Percentiles rank a stretch among this genome's conserved stretches.
Evolutionary conservation across 2,888 invertebrate species (phyloP).

Genomic region (Drosophila austrosaltans): DNA sequence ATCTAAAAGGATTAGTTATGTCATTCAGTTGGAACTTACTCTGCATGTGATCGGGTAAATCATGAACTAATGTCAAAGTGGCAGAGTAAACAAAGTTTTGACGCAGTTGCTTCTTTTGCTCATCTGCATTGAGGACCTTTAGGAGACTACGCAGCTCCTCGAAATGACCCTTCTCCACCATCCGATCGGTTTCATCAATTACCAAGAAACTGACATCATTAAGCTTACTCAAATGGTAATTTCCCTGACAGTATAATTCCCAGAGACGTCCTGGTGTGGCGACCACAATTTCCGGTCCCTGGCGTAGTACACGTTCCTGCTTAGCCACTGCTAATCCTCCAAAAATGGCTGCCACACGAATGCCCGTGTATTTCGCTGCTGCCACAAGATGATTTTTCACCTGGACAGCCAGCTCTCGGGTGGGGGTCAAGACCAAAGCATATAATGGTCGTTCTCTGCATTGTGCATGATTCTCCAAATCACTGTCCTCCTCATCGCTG

Average conservation of each 20-base stretch:
- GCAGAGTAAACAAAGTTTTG: slow-evolving; percentile 99
- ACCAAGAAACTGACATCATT: slow-evolving; percentile 92
- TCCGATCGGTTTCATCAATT: slow-evolving; percentile 99
- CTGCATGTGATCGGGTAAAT: slow-evolving; percentile 89
- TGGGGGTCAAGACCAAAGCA: slow-evolving; percentile 96
- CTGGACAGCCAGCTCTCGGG: slow-evolving; percentile 97
- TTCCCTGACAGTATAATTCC: slow-evolving; percentile 94
- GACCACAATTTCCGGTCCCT: slow-evolving; percentile 96
- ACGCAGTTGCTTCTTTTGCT: slow-evolving; percentile 85
- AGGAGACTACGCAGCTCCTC: slow-evolving; percentile 93
- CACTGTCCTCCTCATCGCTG: slow-evolving; percentile 60
- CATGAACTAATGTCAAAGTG: slow-evolving; percentile 95
- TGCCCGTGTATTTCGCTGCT: slow-evolving; percentile 90
- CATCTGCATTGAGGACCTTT: slow-evolving; percentile 90
- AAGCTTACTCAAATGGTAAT: slow-evolving; percentile 89
- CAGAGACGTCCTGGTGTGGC: slow-evolving; percentile 98
- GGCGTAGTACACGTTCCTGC: slow-evolving; percentile 92
- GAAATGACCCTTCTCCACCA: slow-evolving; percentile 98
- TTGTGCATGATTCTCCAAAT: slow-evolving; percentile 48
- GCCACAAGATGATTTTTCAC: slow-evolving; percentile 92
- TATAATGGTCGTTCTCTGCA: slow-evolving; percentile 84
- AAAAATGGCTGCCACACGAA: slow-evolving; percentile 91
- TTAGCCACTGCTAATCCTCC: slow-evolving; percentile 98
- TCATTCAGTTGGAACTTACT: slow-evolving; percentile 80
- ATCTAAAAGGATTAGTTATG: not conserved